phyloP scores from a whole-genome alignment of 2,797 vertebrate species.

The Buphagus erythrorhynchus region DNA sequence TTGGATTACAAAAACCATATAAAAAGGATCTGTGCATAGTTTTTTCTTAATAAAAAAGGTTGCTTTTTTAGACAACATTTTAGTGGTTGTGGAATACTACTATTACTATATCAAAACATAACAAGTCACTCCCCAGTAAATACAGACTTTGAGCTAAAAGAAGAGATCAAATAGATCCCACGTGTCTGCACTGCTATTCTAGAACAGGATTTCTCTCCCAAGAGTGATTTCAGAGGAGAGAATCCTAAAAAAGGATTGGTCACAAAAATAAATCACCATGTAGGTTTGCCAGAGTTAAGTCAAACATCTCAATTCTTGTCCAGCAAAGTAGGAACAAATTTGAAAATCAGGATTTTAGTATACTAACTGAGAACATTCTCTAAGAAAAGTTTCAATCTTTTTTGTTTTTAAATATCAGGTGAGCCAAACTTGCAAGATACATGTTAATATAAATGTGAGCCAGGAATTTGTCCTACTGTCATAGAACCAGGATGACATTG shows the following conservation, averaged over 20 bases:
- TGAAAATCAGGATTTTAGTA: not conserved
- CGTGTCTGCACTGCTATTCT: conserved; percentile 16
- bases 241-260: not conserved
- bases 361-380: not conserved
- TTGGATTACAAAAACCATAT: not conserved
- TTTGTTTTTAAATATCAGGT: not conserved
- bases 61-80: conserved; percentile 18
- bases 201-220: conserved; percentile 28
- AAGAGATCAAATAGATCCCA: conserved; percentile 51
- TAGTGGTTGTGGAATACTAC: conserved; percentile 47
- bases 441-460: not conserved
- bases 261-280: conserved; percentile 24
- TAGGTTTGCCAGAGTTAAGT: conserved; percentile 21
- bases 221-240: conserved; percentile 21
- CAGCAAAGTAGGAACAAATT: conserved; percentile 3
- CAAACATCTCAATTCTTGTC: conserved; percentile 33
- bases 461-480: not conserved
- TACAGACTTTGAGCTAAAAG: conserved; percentile 52
- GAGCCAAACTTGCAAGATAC: not conserved
- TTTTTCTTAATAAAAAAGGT: conserved; percentile 46
- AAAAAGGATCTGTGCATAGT: not conserved
- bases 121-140: conserved; percentile 57
- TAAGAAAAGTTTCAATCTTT: not conserved
- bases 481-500: not conserved
- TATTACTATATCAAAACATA: conserved; percentile 30